Base-by-base conservation (phyloP, 2,888 invertebrate genomes). In the Leptinotarsa peninsularis region DNA sequence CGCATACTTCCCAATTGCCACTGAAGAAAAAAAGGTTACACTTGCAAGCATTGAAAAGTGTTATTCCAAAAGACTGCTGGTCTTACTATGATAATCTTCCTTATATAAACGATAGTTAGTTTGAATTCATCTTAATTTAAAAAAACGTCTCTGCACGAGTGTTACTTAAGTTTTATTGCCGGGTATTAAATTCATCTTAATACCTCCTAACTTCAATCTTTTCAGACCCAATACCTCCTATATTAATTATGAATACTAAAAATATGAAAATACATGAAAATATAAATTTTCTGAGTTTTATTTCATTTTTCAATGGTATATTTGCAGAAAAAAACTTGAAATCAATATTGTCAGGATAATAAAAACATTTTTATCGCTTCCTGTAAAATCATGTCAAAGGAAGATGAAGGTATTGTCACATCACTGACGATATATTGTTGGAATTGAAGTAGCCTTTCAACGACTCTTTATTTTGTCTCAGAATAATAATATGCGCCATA, bases 1-100 rank as follows among this genome's bases (percentile, higher is more conserved):
- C 71, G 43, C 60, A 71, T 71, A 60, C n/a, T 58, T 71, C 71
- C 58, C 71, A 71, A 60, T 60, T 71, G 60, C 71, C 71, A 58
- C 60, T 71, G 27, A 71, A 71, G 71, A 71, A 17, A 71, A 71
- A 13, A 60, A 71, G 71, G 18, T 71, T 43, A 60, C 18, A 58
- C 60, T 60, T 71, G n/a, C 18, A 71, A 58, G 60, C 71, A 60
- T 49, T 60, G 18, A 71, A 71, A 71, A 71, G 63, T 50, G 50
- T 50, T 50, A 50, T 50, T 50, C 50, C 50, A 50, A 50, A 50
- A 50, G 50, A 50, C 50, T 50, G 50, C 50, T 14, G 50, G 50
- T 50, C 50, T 50, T 13, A 13, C 50, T 50, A 50, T 50, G 50
- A 50, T 50, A 50, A 50, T 50, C 50, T 50, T 50, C 13, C 50